phyloP scores from a whole-genome alignment of 2,113 vertebrate genomes.

The Falcunculus frontatus region DNA sequence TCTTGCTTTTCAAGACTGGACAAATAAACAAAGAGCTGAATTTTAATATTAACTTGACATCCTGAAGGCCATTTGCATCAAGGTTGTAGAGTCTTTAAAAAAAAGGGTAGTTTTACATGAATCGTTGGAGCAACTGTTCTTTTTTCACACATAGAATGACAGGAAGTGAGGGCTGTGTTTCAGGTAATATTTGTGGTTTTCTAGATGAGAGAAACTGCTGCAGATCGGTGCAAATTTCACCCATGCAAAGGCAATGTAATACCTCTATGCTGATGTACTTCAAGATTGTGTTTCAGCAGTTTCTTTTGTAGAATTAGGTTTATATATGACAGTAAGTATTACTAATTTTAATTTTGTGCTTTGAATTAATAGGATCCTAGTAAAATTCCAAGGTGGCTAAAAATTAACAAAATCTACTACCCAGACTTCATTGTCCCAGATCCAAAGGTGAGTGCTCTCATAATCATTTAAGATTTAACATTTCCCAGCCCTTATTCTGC shows the following conservation, averaged over 20 bases:
- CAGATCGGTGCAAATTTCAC: background rate
- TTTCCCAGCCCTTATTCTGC: background rate
- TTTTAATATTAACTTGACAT: background rate
- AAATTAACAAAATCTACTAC: slow-evolving; percentile 97
- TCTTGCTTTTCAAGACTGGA: background rate
- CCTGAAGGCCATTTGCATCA: background rate
- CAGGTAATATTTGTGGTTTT: background rate
- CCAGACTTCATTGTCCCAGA: slow-evolving; percentile 94
- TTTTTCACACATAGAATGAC: background rate
- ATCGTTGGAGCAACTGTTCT: background rate
- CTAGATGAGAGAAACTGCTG: background rate
- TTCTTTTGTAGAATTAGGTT: background rate
- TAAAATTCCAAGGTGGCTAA: slow-evolving; percentile 94
- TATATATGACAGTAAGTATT: background rate
- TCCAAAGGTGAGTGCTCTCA: slow-evolving; percentile 83
- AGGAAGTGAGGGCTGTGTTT: background rate
- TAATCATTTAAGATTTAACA: background rate
- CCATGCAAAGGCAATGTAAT: background rate
- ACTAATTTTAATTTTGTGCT: background rate
- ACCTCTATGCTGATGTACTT: background rate
- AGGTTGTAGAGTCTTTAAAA: background rate
- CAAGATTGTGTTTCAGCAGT: background rate
- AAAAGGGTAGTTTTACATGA: rapidly evolving
- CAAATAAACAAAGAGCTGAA: background rate
- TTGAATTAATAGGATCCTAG: slow-evolving; percentile 81